Evolutionary conservation across 2,888 invertebrate genomes (phyloP).

Genomic region (Mimumesa dahlbomi): DNA sequence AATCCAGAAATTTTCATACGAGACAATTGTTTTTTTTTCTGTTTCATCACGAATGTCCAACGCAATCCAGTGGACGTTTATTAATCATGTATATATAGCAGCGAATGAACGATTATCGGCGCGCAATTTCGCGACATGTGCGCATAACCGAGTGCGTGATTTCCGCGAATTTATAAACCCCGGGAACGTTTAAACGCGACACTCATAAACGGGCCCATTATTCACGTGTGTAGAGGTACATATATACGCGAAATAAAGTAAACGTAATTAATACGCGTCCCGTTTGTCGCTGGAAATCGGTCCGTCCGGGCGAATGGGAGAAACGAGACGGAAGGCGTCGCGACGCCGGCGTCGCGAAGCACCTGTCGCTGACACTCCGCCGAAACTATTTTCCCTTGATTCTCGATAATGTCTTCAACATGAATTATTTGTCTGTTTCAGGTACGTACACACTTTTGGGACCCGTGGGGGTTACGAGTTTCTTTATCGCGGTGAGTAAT

Average conservation of each 20-base stretch:
- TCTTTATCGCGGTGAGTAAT: conserved; percentile 17
- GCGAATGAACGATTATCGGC: conserved; percentile 10
- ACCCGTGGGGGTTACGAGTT: background rate
- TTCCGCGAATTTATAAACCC: conserved; percentile 25
- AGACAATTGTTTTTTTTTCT: no score
- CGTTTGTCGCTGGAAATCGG: conserved; percentile 17
- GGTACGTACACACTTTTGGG: conserved; percentile 25
- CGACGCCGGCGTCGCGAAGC: conserved; percentile 7
- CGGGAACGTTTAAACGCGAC: conserved; percentile 16
- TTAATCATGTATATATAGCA: no score
- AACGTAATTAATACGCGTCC: conserved; percentile 49
- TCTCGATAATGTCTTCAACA: conserved; percentile 23
- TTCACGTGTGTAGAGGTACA: conserved; percentile 52
- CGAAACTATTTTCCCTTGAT: conserved; percentile 10
- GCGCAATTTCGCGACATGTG: conserved; percentile 3
- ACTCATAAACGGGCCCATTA: conserved; percentile 30
- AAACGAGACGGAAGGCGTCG: background rate
- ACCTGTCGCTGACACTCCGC: conserved; percentile 13
- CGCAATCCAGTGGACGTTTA: no score
- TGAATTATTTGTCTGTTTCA: conserved; percentile 28
- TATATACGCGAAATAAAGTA: conserved; percentile 42
- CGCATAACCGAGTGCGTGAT: conserved; percentile 18
- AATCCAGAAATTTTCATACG: no score
- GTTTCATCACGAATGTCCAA: no score
- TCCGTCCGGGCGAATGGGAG: background rate